A percentile compares a stretch with the other conserved stretches of the same genome.
Evolutionary conservation across 2,113 vertebrate genomes (phyloP).

Genomic region (Prolemur simus): DNA sequence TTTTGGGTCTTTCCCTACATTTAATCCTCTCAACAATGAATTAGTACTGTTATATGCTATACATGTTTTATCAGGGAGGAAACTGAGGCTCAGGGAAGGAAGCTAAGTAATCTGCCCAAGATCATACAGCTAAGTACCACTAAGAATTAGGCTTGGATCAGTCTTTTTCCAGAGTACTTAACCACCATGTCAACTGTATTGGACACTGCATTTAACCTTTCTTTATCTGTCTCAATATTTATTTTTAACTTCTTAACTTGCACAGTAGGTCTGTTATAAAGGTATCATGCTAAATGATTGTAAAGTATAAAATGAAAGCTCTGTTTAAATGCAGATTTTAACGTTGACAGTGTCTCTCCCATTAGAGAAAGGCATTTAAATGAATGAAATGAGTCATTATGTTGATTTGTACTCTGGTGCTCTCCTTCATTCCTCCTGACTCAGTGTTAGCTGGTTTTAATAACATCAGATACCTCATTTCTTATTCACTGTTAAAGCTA

Average conservation of each 20-base stretch:
- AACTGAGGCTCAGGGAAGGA: background rate
- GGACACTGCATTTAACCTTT: background rate
- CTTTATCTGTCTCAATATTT: background rate
- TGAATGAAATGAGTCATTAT: background rate
- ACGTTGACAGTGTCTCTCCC: background rate
- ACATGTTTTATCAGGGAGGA: background rate
- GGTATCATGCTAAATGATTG: background rate
- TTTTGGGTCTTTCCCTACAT: background rate
- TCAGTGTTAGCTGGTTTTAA: background rate
- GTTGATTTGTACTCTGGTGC: slow-evolving; percentile 16
- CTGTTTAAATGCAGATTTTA: slow-evolving; percentile 27
- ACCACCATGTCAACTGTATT: background rate
- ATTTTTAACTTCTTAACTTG: slow-evolving; percentile 29
- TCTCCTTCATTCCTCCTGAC: background rate
- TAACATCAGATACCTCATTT: slow-evolving; percentile 2
- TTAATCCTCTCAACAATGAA: background rate
- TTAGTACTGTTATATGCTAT: background rate
- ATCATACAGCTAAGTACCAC: background rate
- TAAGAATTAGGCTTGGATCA: background rate
- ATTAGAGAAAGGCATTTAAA: slow-evolving; percentile 36
- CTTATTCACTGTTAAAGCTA: background rate
- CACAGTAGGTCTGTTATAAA: background rate
- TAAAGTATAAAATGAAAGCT: slow-evolving; percentile 1
- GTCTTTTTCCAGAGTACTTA: background rate
- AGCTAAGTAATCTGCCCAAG: background rate